These are phyloP conservation scores for Phasia obesa DNA, from an alignment of 2,888 invertebrate genomes.

Conservation along the genomic window DNA sequence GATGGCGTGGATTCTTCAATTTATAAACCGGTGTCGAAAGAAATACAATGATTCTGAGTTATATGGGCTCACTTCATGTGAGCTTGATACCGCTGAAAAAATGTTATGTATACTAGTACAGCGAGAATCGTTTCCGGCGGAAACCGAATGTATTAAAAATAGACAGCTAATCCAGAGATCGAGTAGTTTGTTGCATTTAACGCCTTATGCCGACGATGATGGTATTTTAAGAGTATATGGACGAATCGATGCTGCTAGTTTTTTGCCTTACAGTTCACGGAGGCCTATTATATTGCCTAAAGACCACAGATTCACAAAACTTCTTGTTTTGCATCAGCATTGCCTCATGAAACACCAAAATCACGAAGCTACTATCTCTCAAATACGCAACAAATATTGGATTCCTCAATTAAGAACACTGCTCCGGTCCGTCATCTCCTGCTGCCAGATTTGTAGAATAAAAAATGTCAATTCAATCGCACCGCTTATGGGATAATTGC, in stretches of 20 bases:
- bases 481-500: conserved; percentile 67
- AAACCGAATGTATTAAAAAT: conserved; percentile 1
- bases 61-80: conserved; percentile 22
- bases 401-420: conserved; percentile 47
- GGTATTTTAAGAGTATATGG: conserved; percentile 40
- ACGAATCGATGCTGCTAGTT: conserved; percentile 60
- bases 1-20: background rate
- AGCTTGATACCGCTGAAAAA: conserved; percentile 23
- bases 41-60: background rate
- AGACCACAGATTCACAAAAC: conserved; percentile 50
- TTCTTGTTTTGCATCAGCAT: conserved; percentile 45
- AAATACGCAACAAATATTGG: conserved; percentile 52
- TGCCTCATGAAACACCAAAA: conserved; percentile 64
- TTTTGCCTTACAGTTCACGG: conserved; percentile 46
- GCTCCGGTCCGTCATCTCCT: conserved; percentile 32
- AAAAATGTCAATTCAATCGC: conserved; percentile 40
- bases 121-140: conserved; percentile 5
- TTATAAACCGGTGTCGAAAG: background rate
- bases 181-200: conserved; percentile 2
- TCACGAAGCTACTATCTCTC: conserved; percentile 53
- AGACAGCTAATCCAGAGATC: conserved; percentile 12
- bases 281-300: conserved; percentile 63
- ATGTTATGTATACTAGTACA: background rate
- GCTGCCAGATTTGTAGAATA: conserved; percentile 52
- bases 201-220: conserved; percentile 8